Evolutionary conservation across 1,140 invertebrate species (phyloP).

Genomic region (Drosophila takahashii): DNA sequence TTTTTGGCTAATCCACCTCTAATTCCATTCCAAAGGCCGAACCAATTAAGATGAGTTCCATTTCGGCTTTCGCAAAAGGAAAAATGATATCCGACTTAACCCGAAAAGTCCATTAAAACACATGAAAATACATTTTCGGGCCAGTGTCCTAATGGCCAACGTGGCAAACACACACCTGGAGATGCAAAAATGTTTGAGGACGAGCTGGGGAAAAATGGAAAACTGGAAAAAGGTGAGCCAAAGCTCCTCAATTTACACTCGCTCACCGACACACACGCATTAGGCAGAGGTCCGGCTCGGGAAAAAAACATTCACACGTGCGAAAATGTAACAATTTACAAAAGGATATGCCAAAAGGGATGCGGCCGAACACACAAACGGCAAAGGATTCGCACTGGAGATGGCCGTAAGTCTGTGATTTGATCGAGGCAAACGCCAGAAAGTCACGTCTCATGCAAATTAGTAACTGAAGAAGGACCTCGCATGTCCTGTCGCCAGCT

Average conservation of each 20-base stretch:
- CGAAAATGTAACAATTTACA: constrained; percentile 77
- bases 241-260: constrained; percentile 70
- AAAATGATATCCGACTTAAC: constrained; percentile 56
- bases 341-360: constrained; percentile 64
- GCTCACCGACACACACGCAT: constrained; percentile 33
- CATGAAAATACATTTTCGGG: constrained; percentile 68
- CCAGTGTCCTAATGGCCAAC: constrained; percentile 61
- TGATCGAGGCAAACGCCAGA: constrained; percentile 41
- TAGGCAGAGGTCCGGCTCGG: constrained; percentile 23
- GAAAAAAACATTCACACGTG: constrained; percentile 59
- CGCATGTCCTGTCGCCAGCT: constrained; percentile 17
- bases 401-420: constrained; percentile 49
- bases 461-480: constrained; percentile 41
- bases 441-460: constrained; percentile 52
- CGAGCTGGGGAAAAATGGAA: constrained; percentile 19
- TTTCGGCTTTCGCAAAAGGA: constrained; percentile 43
- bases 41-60: constrained; percentile 55
- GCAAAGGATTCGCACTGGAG: constrained; percentile 30
- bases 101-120: constrained; percentile 77
- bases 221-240: constrained; percentile 61
- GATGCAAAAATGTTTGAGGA: constrained; percentile 40
- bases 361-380: constrained; percentile 16
- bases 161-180: constrained; percentile 32
- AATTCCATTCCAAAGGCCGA: constrained; percentile 37
- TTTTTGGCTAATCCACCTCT: constrained; percentile 23